Evolutionary conservation across 1,140 invertebrate species (phyloP).

Genomic region (Ceratina japonica): DNA sequence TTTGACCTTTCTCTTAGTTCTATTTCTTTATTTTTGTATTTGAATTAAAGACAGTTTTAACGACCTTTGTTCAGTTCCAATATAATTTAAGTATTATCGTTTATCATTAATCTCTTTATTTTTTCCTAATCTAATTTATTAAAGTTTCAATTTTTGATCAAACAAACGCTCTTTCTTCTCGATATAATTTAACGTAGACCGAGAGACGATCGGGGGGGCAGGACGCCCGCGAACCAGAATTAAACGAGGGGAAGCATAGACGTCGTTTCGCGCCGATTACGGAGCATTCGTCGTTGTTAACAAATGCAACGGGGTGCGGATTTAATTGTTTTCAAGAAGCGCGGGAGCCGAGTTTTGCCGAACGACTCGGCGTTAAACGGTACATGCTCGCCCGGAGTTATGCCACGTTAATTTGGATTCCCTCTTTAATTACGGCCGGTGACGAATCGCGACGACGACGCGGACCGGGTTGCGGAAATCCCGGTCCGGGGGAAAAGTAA

Average conservation of each 20-base stretch:
- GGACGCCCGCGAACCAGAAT: background rate
- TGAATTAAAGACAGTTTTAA: too few relatives aligned
- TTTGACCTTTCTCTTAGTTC: too few relatives aligned
- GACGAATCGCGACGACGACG: background rate
- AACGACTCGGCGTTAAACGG: background rate
- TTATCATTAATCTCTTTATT: too few relatives aligned
- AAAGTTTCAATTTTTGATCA: too few relatives aligned
- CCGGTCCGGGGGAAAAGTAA: background rate
- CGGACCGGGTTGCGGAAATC: background rate
- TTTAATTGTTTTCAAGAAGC: conserved; percentile 40
- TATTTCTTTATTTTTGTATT: too few relatives aligned
- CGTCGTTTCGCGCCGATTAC: background rate
- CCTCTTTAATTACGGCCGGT: conserved; percentile 2
- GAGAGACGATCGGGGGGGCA: too few relatives aligned
- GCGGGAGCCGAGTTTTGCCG: background rate
- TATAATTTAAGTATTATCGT: too few relatives aligned
- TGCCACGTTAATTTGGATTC: background rate
- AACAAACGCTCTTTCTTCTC: too few relatives aligned
- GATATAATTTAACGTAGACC: too few relatives aligned
- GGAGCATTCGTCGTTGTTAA: background rate
- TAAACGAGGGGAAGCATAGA: background rate
- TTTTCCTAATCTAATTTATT: too few relatives aligned
- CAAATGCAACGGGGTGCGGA: conserved; percentile 12
- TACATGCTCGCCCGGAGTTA: background rate
- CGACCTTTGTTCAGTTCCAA: too few relatives aligned